Percentiles rank a stretch among this genome's conserved stretches.
These are phyloP conservation scores for Paraplagusia blochii DNA, from an alignment of 2,113 vertebrate genomes.

Conservation along the genomic window DNA sequence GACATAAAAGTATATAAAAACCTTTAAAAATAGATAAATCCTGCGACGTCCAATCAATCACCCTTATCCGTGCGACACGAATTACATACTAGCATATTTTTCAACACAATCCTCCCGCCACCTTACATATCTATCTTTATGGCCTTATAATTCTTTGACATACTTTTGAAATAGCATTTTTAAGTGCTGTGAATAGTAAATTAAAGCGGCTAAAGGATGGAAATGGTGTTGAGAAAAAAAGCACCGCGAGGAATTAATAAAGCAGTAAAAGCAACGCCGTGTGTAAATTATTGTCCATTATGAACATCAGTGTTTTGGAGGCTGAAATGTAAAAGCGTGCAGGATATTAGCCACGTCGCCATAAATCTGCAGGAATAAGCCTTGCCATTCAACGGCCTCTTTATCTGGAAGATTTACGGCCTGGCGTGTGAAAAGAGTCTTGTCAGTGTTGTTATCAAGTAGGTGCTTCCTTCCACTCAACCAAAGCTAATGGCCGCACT, in stretches of 20 bases:
- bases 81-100: too few species aligned
- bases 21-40: too few species aligned
- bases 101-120: too few species aligned
- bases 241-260: too few species aligned
- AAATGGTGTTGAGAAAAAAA: background rate
- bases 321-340: conserved; percentile 17
- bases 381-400: conserved; percentile 26
- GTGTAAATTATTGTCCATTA: background rate
- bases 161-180: conserved; percentile 37
- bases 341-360: conserved; percentile 24
- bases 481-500: background rate
- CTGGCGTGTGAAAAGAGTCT: conserved; percentile 20
- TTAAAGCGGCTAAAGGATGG: conserved; percentile 4
- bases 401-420: conserved; percentile 44
- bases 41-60: too few species aligned
- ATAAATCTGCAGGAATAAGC: conserved; percentile 39
- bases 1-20: too few species aligned
- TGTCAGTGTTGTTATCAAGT: conserved; percentile 26
- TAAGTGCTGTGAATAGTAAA: conserved; percentile 16
- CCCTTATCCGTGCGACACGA: too few species aligned
- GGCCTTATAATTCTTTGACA: conserved; percentile 22
- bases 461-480: conserved; percentile 2
- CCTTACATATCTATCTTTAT: too few species aligned
- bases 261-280: too few species aligned
- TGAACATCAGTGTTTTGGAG: background rate